Base-by-base conservation (phyloP, 2,113 vertebrate species). In the Crotalus horridus region DNA sequence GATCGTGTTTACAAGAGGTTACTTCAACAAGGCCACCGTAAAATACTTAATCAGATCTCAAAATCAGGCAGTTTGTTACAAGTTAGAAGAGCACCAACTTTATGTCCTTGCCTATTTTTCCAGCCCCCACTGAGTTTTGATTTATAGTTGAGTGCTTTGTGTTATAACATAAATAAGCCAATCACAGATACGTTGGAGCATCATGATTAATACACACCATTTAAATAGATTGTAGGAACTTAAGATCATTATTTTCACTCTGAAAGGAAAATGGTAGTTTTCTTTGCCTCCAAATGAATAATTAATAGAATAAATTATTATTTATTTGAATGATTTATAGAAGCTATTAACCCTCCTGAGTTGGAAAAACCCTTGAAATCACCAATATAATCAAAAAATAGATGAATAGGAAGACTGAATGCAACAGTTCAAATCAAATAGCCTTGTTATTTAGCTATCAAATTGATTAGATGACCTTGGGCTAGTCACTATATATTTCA, bases 1-100 rank as follows among this genome's bases (percentile, higher is more conserved):
- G 64, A 53, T 58, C 51, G 13, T 12, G 2, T 88, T 94, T 91
- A 56, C 58, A n/a, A 85, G 93, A 95, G 90, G 20, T 23, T 86
- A 59, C 59, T 20, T 43, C 21, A 94, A 89, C 20, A 89, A 92
- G 91, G 53, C 23, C 39, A 43, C 69, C 21, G 24, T 55, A 29
- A 94, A 89, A 2, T 23, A 0, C 51, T 21, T 53, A 26, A 74
- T 54, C 86, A 90, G 92, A 64, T 26, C 29, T 88, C 29, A 21
- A 91, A 93, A 85, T 4, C 33, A 95, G 85, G 23, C 29, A 21
- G 24, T 74, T 94, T 51, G 10, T 55, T 29, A 81, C 29, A 39
- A 29, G 53, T 88, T 56, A 88, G 55, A 55, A 56, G n/a, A 88
- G 5, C 3, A 95, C 13, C 5, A 26, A 20, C 56, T 39, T 93